A percentile compares a stretch with the other conserved stretches of the same genome.
These are phyloP conservation scores for Carollia perspicillata DNA, from an alignment of 2,113 vertebrate species.

Conservation along the genomic window DNA sequence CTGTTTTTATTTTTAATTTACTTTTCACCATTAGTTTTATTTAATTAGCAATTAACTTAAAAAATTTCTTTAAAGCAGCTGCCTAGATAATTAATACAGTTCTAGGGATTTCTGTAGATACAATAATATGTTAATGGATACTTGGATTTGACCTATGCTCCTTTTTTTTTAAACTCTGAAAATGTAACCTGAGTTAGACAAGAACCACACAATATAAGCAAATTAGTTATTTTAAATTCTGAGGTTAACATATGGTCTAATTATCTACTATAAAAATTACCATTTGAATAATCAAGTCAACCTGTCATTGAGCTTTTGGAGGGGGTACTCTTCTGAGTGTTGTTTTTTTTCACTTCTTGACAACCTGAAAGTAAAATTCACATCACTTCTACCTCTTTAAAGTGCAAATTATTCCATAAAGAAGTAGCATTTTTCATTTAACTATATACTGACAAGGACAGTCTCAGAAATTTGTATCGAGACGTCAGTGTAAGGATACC, in stretches of 20 bases:
- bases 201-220: slow-evolving; percentile 46
- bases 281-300: slow-evolving; percentile 84
- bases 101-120: slow-evolving; percentile 26
- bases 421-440: slow-evolving; percentile 71
- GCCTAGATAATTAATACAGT: slow-evolving; percentile 41
- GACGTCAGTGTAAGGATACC: slow-evolving; percentile 51
- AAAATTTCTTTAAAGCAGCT: slow-evolving; percentile 33
- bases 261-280: slow-evolving; percentile 59
- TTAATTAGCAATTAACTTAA: slow-evolving; percentile 63
- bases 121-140: slow-evolving; percentile 64
- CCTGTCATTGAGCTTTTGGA: slow-evolving; percentile 77
- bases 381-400: slow-evolving; percentile 73
- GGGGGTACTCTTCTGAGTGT: not conserved
- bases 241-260: slow-evolving; percentile 68
- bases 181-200: slow-evolving; percentile 30
- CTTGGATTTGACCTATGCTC: slow-evolving; percentile 60
- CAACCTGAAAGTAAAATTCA: slow-evolving; percentile 76
- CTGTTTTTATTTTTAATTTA: slow-evolving; percentile 58
- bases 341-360: not conserved
- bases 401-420: slow-evolving; percentile 76
- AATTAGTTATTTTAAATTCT: slow-evolving; percentile 63
- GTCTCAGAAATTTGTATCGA: slow-evolving; percentile 59
- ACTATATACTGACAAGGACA: slow-evolving; percentile 56
- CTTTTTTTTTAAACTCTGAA: slow-evolving; percentile 30
- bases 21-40: slow-evolving; percentile 62